Evolutionary conservation across 2,113 vertebrate species (phyloP), one percentile per base, ranked within the genome.

Genomic region (Calyptomena viridis): DNA sequence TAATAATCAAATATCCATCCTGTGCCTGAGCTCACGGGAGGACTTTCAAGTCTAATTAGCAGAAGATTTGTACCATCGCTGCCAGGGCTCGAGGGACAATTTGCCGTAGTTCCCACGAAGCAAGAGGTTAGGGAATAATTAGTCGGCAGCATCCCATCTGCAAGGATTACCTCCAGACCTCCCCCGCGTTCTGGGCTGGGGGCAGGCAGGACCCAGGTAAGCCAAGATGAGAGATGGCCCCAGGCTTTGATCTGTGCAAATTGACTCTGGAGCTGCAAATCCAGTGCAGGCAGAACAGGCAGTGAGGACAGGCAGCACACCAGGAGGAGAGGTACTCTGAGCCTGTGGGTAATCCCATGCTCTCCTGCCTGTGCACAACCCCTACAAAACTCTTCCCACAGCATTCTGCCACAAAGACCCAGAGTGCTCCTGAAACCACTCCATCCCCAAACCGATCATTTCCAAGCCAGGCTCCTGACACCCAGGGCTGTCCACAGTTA

Each of bases 31-130:
- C 94, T 96, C 95, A 95, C 27, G 67, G 83, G 94, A 96, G 94
- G 87, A 95, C 94, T 96, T 96, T 95, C 72, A 91, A 91, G 94
- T 91, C 95, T 96, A 94, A 97, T 97, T 96, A 96, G 94, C 22
- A n/a, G 90, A 94, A 95, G 96, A 94, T 94, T 96, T 96, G 96
- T 95, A 88, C 90, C 82, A 44, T 15, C 12, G 8, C 87, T 66
- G 84, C 93, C 87, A 87, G 74, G 89, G 50, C 91, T 94, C 87
- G 0, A 79, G 95, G 95, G 95, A 95, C 82, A 46, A 50, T 83
- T 93, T 3, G 1, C 75, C 0, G 55, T 64, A 59, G 84, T 76
- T 87, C 89, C 91, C 91, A 90, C 0, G 0, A 73, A 96, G 87
- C 1, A 1, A 82, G 89, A 95, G 74, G 81, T 71, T 93, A 52